phyloP scores from a whole-genome alignment of 2,113 vertebrate genomes.

The Elgaria multicarinata region DNA sequence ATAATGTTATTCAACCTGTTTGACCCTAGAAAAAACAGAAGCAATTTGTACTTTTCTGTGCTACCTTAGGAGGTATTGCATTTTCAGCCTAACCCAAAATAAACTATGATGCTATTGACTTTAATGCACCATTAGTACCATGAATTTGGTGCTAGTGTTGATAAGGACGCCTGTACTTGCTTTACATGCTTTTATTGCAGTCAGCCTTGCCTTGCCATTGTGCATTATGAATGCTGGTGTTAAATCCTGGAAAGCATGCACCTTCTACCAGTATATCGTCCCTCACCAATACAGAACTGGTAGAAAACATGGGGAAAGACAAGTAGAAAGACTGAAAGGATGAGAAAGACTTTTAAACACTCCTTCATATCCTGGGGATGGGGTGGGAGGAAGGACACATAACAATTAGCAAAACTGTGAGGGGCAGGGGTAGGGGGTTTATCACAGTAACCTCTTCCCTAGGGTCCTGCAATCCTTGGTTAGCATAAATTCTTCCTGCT shows the following conservation, averaged over 20 bases:
- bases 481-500: background rate
- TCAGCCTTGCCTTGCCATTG: background rate
- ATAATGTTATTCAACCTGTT: conserved; percentile 42
- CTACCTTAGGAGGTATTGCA: conserved; percentile 18
- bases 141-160: background rate
- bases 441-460: background rate
- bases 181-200: background rate
- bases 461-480: background rate
- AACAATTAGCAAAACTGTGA: background rate
- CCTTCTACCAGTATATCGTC: background rate
- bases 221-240: background rate
- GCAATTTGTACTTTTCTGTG: conserved; percentile 30
- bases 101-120: background rate
- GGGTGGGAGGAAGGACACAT: background rate
- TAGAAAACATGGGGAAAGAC: background rate
- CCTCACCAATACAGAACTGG: background rate
- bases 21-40: background rate
- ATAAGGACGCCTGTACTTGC: background rate
- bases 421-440: background rate
- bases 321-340: background rate
- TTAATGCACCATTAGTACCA: background rate
- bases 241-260: background rate
- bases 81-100: background rate
- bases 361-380: background rate
- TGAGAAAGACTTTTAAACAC: background rate